Base-by-base conservation (phyloP, 2,797 vertebrate genomes). In the Anas bahamensis region DNA sequence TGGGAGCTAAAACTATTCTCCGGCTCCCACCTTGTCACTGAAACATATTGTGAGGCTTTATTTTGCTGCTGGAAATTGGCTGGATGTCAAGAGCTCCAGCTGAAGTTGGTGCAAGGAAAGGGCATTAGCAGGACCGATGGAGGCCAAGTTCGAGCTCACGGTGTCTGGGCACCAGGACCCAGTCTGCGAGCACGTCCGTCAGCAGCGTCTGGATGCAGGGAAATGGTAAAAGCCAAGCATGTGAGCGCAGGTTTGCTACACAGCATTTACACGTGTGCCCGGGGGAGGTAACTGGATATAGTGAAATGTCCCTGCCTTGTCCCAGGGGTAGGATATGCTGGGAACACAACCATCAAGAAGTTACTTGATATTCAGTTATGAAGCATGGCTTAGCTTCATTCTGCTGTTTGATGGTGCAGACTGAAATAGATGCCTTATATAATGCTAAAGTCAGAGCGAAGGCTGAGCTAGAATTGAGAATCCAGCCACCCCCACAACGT, bases 371-470 rank as follows among this genome's bases (percentile, higher is more conserved):
- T 76, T 82, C 87, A 79, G 53, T 75, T 84, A 28, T 7, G 44
- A 85, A 92, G 77, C 0, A 0, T 70, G 52, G 31, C 73, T 90
- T 86, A 81, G 83, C 83, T 71, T 86, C 50, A 82, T 93, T 92
- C 92, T 79, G 7, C 24, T 65, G 68, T 90, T 95, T 84, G 90
- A 88, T 92, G 85, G 77, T 68, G 74, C 70, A 41, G 89, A 92
- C 84, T 52, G 77, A 96, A 97, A 96, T 94, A 95, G 93, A 60
- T 82, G 66, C 0, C 10, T 97, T 96, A 95, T 79, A 33, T 92
- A 96, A 95, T 31, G 53, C 48, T 66, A 28, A 95, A 94, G 73
- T 57, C 78, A 73, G 90, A 90, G 81, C 76, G 82, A 81, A 84
- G 31, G 71, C 88, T 94, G 85, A 77, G 91, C 75, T 31, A 81